Evolutionary conservation across 2,113 vertebrate genomes (phyloP), one percentile per base, ranked within the genome.

Genomic region (Takifugu flavidus): DNA sequence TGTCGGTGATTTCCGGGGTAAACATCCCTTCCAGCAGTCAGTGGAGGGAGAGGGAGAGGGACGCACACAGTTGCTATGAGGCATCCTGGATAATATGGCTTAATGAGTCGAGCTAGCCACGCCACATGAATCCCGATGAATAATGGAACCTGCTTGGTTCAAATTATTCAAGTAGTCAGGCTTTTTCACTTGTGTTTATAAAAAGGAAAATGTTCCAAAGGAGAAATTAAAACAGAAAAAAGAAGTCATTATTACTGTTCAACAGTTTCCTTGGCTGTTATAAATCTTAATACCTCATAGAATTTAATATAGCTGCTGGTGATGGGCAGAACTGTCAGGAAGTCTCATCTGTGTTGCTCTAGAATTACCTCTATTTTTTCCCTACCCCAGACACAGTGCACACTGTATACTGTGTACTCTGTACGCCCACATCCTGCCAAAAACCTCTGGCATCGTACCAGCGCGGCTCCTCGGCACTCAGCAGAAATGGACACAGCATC

Each of bases 11-110:
- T 80, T 69, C 52, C 62, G 64, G 75, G 52, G 59, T 78, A 75
- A 77, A 78, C 3, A 66, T 75, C 73, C 65, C 70, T 75, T 58
- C 59, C 31, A 78, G 79, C 77, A 72, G 58, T 74, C 61, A 29
- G 82, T 0, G 10, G 39, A 1, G 44, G 49, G 42, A 29, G 69
- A 53, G 31, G 44, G 49, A 25, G 53, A 20, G n/a, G 52, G 65
- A 58, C 56, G 63, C 12, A 45, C 45, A 54, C 25, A 26, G 68
- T 66, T 67, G 74, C 71, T 61, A 63, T 70, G 66, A 83, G 74
- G 78, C 65, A 82, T 74, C 72, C 68, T 74, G 74, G 76, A 71
- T 85, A 84, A 84, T 83, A 79, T 82, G 78, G 74, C 85, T 59
- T 88, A 85, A 88, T 87, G 85, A 88, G 82, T 72, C 59, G 58